phyloP scores from a whole-genome alignment of 2,113 vertebrate genomes.

The Dipodomys ordii region DNA sequence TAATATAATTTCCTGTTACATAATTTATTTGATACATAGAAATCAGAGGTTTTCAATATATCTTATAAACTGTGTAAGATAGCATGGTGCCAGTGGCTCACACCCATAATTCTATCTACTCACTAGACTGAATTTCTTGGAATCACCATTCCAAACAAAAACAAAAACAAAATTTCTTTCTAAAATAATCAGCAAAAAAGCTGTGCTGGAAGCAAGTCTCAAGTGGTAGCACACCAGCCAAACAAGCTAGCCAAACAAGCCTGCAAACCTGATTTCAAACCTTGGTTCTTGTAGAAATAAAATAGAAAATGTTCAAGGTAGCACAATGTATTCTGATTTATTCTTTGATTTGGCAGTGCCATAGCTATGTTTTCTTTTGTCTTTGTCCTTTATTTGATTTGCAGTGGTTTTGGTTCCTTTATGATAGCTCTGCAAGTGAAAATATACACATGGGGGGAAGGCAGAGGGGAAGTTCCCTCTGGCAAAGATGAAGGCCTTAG shows the following conservation, averaged over 20 bases:
- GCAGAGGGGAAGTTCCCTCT: no score
- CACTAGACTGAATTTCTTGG: no score
- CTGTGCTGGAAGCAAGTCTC: no score
- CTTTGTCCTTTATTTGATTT: not conserved
- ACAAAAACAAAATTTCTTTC: no score
- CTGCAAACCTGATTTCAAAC: no score
- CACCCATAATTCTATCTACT: no score
- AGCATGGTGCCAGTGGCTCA: no score
- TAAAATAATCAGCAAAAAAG: no score
- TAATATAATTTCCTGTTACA: not conserved
- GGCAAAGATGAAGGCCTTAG: not conserved
- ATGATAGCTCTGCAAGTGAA: not conserved
- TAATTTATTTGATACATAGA: not conserved
- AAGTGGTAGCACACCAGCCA: no score
- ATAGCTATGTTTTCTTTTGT: not conserved
- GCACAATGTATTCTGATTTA: conserved; percentile 24
- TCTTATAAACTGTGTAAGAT: not conserved
- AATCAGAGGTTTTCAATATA: not conserved
- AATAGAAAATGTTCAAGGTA: not conserved
- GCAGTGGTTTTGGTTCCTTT: not conserved
- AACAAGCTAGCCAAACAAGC: no score
- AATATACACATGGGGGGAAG: not conserved
- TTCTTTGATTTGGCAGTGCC: not conserved
- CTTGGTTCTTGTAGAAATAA: no score
- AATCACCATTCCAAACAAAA: no score